A percentile compares a stretch with the other conserved stretches of the same genome.
Conservation (phyloP, 2,888 invertebrate species). For the Watsonalla binaria region DNA sequence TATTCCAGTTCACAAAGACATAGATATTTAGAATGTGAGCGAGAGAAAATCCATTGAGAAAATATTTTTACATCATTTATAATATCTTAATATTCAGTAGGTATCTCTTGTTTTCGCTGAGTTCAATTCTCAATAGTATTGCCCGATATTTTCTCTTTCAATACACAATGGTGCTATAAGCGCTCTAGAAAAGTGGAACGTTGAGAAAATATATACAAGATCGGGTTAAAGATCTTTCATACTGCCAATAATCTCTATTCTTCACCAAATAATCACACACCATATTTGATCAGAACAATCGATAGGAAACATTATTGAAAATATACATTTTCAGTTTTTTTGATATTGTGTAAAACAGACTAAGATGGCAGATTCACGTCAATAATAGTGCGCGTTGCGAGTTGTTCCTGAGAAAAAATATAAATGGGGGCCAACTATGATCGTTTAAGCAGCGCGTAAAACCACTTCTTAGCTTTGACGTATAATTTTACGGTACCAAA, state of each 20-base stretch:
- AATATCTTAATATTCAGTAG: slow-evolving; percentile 28
- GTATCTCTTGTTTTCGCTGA: slow-evolving; percentile 22
- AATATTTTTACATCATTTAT: slow-evolving; percentile 19
- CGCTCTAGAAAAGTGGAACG: slow-evolving; percentile 37
- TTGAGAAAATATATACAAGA: slow-evolving; percentile 46
- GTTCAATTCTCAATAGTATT: slow-evolving; percentile 23
- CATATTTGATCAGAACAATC: too few species aligned
- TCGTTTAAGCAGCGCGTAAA: too few species aligned
- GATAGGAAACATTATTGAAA: too few species aligned
- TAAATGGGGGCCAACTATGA: too few species aligned
- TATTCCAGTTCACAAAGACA: slow-evolving; percentile 1
- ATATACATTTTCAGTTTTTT: too few species aligned
- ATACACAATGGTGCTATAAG: slow-evolving; percentile 36
- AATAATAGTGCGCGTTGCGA: too few species aligned
- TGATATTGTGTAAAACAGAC: too few species aligned
- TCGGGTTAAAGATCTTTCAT: slow-evolving; percentile 39
- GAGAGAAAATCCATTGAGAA: slow-evolving; percentile 7
- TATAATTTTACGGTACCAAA: too few species aligned
- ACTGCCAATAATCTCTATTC: slow-evolving; percentile 52
- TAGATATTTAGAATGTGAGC: slow-evolving; percentile 10
- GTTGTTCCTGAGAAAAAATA: too few species aligned
- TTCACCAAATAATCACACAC: too few species aligned
- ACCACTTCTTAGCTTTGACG: too few species aligned
- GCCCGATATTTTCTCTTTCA: slow-evolving; percentile 40
- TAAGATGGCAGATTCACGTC: too few species aligned